These are phyloP conservation scores for Acanthornis magna DNA, from an alignment of 2,797 vertebrate species.

Conservation along the genomic window DNA sequence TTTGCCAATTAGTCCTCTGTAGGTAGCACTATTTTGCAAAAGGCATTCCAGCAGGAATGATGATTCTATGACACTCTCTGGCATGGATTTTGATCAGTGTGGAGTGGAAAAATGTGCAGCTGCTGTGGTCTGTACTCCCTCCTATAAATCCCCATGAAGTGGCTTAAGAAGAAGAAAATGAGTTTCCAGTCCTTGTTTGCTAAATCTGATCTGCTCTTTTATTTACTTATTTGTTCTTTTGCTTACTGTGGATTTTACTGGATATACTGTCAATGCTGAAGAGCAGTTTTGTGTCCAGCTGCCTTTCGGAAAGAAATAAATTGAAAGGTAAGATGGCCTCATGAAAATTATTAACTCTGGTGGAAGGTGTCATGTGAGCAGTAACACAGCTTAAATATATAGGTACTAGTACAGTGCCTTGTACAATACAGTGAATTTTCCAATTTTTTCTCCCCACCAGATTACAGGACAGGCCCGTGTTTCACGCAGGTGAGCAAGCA, in stretches of 20 bases:
- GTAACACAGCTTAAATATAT: not conserved
- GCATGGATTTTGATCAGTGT: not conserved
- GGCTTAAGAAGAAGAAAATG: not conserved
- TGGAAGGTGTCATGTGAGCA: not conserved
- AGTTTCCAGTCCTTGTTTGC: not conserved
- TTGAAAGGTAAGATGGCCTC: not conserved
- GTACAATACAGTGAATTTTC: not conserved
- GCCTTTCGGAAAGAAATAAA: not conserved
- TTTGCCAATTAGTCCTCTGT: not conserved
- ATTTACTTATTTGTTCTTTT: not conserved
- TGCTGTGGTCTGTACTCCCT: not conserved
- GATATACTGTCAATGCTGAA: not conserved
- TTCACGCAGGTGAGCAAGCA: conserved; percentile 77
- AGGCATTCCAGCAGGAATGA: not conserved
- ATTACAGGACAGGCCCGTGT: conserved; percentile 81
- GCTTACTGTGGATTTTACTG: not conserved
- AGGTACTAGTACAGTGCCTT: not conserved
- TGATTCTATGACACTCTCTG: not conserved
- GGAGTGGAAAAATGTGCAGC: not conserved
- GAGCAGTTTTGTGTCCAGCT: not conserved
- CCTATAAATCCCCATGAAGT: not conserved
- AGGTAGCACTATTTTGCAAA: not conserved
- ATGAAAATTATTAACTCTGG: not conserved
- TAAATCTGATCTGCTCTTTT: not conserved
- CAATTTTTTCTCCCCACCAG: conserved; percentile 31